Percentiles rank a stretch among this genome's conserved stretches.
Conservation (phyloP, 1,140 invertebrate species). For the Heliconius melpomene region DNA sequence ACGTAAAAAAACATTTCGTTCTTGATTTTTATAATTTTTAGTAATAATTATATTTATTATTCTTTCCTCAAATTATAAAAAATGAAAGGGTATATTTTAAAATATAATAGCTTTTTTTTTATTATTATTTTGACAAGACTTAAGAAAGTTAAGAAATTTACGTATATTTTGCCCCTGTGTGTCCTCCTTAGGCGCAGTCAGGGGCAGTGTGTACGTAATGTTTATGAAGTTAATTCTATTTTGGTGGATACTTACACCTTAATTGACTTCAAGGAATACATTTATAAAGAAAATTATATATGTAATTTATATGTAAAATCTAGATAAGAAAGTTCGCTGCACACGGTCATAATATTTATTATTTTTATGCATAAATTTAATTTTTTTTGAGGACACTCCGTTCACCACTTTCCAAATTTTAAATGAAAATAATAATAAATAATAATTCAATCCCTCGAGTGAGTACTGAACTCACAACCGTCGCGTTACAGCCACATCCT, state of each 20-base stretch:
- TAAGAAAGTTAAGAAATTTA: neutral
- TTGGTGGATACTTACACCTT: neutral
- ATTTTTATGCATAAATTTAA: too few relatives aligned
- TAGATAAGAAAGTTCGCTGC: too few relatives aligned
- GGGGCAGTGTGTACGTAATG: slow-evolving; percentile 1
- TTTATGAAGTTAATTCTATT: slow-evolving; percentile 10
- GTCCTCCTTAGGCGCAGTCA: neutral
- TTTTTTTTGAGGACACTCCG: too few relatives aligned
- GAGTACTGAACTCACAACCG: too few relatives aligned
- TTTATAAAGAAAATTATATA: neutral
- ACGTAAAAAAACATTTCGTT: too few relatives aligned
- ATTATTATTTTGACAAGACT: neutral
- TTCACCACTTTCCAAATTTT: too few relatives aligned
- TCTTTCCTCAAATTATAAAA: neutral
- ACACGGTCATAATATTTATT: too few relatives aligned
- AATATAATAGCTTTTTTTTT: neutral
- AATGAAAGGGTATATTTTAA: neutral
- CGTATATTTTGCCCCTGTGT: neutral
- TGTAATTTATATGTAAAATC: neutral
- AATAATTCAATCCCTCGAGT: too few relatives aligned
- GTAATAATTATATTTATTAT: too few relatives aligned
- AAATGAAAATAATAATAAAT: too few relatives aligned
- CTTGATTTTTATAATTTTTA: too few relatives aligned
- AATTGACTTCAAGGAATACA: neutral
- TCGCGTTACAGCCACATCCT: too few relatives aligned